These are phyloP conservation scores for Smittia aterrima DNA, from an alignment of 2,888 invertebrate genomes.

Conservation along the genomic window DNA sequence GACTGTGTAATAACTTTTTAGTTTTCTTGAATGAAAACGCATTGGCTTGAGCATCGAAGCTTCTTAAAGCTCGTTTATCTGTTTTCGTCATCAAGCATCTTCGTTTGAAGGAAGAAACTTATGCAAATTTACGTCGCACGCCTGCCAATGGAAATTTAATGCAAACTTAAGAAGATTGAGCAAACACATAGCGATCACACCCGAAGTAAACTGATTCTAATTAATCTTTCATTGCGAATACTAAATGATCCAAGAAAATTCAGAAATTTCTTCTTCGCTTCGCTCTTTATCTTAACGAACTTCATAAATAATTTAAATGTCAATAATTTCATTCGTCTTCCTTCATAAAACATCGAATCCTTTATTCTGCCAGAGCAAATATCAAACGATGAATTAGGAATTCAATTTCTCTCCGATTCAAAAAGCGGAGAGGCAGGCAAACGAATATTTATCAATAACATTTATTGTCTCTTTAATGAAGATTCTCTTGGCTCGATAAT, in stretches of 20 bases:
- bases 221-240: background rate
- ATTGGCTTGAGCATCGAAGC: no score
- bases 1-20: no score
- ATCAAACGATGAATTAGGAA: background rate
- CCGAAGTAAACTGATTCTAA: background rate
- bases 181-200: background rate
- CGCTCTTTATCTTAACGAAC: background rate
- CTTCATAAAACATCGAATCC: background rate
- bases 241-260: no score
- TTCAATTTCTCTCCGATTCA: background rate
- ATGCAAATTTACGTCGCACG: no score
- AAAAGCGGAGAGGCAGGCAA: background rate
- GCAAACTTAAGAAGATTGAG: background rate
- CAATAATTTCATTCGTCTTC: conserved; percentile 17
- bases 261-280: background rate
- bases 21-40: no score
- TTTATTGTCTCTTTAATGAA: background rate
- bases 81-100: no score
- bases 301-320: conserved; percentile 23
- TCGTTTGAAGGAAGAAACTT: no score
- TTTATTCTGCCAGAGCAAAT: background rate
- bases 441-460: background rate
- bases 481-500: background rate
- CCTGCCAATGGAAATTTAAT: background rate
- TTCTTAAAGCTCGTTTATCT: no score